Conservation (phyloP, 2,797 vertebrate species). For the Rhyacichthys aspro region DNA sequence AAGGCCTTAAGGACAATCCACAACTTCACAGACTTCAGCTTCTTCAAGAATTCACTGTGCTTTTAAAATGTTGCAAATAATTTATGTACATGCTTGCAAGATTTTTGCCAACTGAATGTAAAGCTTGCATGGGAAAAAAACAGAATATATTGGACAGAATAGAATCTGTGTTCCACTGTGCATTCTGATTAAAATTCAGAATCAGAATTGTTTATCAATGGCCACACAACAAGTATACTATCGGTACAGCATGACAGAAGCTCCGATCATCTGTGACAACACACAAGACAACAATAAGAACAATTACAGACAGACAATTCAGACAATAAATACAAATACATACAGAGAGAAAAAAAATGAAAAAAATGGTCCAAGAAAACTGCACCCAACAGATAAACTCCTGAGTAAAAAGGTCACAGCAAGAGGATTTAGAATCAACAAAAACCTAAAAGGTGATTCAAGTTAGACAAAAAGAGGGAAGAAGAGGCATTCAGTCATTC, state of each 20-base stretch:
- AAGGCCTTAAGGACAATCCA: not conserved
- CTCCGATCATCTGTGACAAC: too few relatives aligned
- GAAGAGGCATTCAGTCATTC: not conserved
- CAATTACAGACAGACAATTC: too few relatives aligned
- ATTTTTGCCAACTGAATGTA: conserved; percentile 8
- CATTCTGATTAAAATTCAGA: conserved; percentile 17
- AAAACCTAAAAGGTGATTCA: not conserved
- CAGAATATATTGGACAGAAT: too few relatives aligned
- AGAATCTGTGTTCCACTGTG: not conserved
- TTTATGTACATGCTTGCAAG: not conserved
- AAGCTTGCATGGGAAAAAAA: not conserved
- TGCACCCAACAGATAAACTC: not conserved
- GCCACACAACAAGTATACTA: too few relatives aligned
- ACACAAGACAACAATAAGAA: too few relatives aligned
- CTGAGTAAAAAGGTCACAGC: conserved; percentile 1
- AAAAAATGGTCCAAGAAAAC: not conserved
- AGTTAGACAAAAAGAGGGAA: not conserved
- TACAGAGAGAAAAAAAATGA: too few relatives aligned
- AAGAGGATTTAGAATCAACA: too few relatives aligned
- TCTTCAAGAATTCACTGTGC: not conserved
- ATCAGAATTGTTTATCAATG: too few relatives aligned
- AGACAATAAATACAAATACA: too few relatives aligned
- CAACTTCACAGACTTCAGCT: not conserved
- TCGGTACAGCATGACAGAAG: too few relatives aligned
- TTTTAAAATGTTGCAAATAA: not conserved